These are phyloP conservation scores for Babylonia areolata DNA, from an alignment of 1,140 invertebrate genomes.

Conservation along the genomic window DNA sequence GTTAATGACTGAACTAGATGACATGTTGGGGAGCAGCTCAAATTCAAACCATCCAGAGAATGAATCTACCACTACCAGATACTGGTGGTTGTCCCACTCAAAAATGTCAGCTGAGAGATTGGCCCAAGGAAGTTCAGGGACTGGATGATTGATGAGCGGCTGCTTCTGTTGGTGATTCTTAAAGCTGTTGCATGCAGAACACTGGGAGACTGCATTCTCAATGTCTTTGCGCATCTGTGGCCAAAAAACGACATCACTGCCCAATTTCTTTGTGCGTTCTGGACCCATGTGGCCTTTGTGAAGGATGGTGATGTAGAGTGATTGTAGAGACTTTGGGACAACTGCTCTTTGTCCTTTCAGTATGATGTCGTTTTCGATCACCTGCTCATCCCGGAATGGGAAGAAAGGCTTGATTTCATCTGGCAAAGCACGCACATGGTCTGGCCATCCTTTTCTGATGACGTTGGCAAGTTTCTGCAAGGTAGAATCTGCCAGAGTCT, in stretches of 20 bases:
- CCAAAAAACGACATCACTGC: not conserved
- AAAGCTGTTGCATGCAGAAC: slow-evolving; percentile 11
- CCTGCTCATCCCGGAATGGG: no score
- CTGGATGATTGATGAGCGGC: slow-evolving; percentile 20
- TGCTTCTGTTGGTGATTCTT: slow-evolving; percentile 13
- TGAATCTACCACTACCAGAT: slow-evolving; percentile 13
- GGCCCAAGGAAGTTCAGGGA: slow-evolving; percentile 30
- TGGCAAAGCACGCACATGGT: no score
- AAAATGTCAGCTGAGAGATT: not conserved
- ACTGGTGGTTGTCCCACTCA: not conserved
- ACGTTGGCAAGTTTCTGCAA: no score
- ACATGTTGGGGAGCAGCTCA: not conserved
- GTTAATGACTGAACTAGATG: no score
- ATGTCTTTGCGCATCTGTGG: not conserved
- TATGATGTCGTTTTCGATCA: no score
- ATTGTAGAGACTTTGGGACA: not conserved
- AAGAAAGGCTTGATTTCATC: no score
- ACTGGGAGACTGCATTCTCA: not conserved
- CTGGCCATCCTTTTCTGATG: not conserved
- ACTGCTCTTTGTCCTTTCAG: not conserved
- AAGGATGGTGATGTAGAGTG: slow-evolving; percentile 13
- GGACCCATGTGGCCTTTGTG: slow-evolving; percentile 17
- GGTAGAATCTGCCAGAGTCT: no score
- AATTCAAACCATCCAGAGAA: slow-evolving; percentile 19
- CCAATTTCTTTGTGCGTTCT: not conserved